Conservation (phyloP, 2,797 vertebrate genomes). For the Apogon hyalosoma region DNA sequence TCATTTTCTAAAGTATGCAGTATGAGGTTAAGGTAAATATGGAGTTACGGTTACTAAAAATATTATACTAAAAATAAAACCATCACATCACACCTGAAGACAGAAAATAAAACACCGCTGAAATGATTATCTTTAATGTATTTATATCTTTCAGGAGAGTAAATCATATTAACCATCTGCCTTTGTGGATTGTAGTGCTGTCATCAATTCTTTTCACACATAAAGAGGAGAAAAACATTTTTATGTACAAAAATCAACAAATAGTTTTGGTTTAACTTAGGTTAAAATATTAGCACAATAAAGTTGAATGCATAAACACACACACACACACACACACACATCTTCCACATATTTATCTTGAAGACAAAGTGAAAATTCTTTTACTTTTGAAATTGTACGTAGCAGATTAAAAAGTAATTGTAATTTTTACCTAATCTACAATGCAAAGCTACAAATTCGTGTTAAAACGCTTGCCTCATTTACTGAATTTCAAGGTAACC, state of each 20-base stretch:
- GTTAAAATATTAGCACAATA: no score
- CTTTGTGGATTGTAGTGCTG: no score
- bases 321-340: no score
- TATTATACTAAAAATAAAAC: conserved; percentile 20
- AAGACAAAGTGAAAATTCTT: neutral
- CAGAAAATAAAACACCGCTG: conserved; percentile 7
- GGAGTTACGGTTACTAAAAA: conserved; percentile 1
- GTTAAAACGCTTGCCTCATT: neutral
- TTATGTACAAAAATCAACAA: no score
- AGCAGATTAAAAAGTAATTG: no score
- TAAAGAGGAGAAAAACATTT: no score
- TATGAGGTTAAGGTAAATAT: conserved; percentile 40
- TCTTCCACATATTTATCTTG: no score
- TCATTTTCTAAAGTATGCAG: conserved; percentile 39
- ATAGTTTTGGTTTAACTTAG: no score
- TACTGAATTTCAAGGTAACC: neutral
- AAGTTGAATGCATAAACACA: no score
- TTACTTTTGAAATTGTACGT: no score
- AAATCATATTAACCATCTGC: no score
- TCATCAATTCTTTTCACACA: no score
- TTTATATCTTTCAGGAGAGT: neutral
- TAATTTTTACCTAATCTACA: neutral
- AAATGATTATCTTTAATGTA: neutral
- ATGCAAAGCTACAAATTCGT: neutral
- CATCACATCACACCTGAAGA: conserved; percentile 3